Evolutionary conservation across 2,797 vertebrate species (phyloP), one percentile per base, ranked within the genome.

Genomic region (Schizopygopsis malacanthus): DNA sequence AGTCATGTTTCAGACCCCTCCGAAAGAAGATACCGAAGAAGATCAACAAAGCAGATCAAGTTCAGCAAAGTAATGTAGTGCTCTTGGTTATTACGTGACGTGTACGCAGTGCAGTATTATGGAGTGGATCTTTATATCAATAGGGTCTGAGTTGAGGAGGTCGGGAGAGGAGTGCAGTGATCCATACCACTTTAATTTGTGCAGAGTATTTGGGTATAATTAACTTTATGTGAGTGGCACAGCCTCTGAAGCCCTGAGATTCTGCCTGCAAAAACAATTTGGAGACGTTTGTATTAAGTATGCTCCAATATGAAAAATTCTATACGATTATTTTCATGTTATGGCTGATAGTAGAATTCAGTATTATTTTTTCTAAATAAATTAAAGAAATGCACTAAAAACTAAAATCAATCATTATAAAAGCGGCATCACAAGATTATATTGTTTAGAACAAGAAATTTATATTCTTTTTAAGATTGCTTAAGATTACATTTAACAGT

Each of bases 181-280:
- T 86, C 86, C 70, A 54, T 89, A 78, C 22, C 77, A 41, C 77
- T 89, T 89, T 50, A 85, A 81, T 86, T 81, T 63, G 63, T 59
- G 59, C 59, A 63, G 67, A 77, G 69, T 63, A 88, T 86, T 87
- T 87, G 81, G 65, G 87, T 84, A 88, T 88, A 84, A 87, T 91
- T 88, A 88, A 85, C 79, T 90, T 86, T 87, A 43, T 81, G 83
- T 84, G 84, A 65, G 84, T 86, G 85, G 82, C 77, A 81, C 75
- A 85, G 86, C 47, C 82, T 54, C 70, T 81, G 37, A 82, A 61
- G 81, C 80, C 50, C 59, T 16, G 72, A 83, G 72, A 82, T 89
- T 86, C 82, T 82, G 79, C 78, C 87, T 90, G 63, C 16, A 47
- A 75, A 63, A 63, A 28, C 59, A 63, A 28, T 63, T 63, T 63